These are phyloP conservation scores for Brachylomia viminalis DNA, from an alignment of 2,888 invertebrate genomes.

Conservation along the genomic window DNA sequence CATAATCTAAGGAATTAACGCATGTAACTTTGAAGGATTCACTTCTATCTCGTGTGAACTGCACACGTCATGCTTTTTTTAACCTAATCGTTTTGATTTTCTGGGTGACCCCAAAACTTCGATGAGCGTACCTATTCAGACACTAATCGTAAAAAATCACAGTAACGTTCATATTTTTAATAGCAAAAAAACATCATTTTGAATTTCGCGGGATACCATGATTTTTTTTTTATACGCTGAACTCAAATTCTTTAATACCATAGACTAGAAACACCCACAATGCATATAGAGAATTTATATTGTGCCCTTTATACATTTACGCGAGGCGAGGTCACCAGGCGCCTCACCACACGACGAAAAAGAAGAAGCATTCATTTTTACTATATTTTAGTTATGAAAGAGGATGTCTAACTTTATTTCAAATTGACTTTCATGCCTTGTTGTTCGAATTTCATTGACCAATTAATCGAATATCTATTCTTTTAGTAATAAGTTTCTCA, in stretches of 20 bases:
- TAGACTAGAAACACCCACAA: not conserved
- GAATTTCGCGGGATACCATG: not conserved
- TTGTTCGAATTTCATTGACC: not conserved
- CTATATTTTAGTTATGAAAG: no score
- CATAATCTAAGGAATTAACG: no score
- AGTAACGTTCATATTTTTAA: not conserved
- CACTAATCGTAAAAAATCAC: not conserved
- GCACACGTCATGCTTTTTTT: no score
- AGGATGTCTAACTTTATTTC: not conserved
- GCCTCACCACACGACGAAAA: no score
- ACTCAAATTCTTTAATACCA: not conserved
- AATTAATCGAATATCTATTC: not conserved
- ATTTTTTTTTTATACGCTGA: not conserved
- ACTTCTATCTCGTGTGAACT: no score
- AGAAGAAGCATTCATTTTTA: not conserved
- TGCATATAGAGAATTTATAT: not conserved
- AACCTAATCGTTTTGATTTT: not conserved
- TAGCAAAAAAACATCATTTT: not conserved
- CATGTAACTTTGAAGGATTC: no score
- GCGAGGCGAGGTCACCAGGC: not conserved
- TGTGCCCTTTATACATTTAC: slow-evolving; percentile 11
- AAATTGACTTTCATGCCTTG: not conserved
- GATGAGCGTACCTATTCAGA: not conserved
- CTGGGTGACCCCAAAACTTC: not conserved
- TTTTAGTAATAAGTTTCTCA: not conserved